Evolutionary conservation across 2,888 invertebrate species (phyloP), one percentile per base, ranked within the genome.

Genomic region (Aspidapion aeneum): DNA sequence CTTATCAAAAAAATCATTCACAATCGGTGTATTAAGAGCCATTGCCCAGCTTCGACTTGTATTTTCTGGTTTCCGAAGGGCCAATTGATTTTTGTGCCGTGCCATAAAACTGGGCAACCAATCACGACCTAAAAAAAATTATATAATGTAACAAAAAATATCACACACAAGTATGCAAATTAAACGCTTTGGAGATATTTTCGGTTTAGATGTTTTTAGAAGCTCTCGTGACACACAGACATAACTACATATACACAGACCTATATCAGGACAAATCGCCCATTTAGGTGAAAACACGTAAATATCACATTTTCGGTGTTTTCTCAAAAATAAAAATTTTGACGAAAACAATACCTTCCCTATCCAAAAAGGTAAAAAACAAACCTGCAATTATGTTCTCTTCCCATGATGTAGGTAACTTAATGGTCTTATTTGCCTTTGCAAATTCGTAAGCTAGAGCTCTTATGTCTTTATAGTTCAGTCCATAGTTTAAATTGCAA

Each of bases 31-130:
- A 59, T 71, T 75, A 55, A 76, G 74, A 18, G 64, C 70, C 17
- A 67, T 72, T 1, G 61, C 54, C 62, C 74, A 57, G 2, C 70
- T 70, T 57, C 68, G 58, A 61, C 72, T 73, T 1, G 71, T 73
- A 56, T 68, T 71, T 69, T 73, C 72, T 16, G 72, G 71, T 57
- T 72, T 73, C 20, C 70, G 50, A 1, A 73, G 55, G 5, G 50
- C 3, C 3, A 35, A 7, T 35, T 35, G 12, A 35, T 35, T 35
- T 3, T 35, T 3, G 3, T 35, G 35, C 55, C 62, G 18, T 12
- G 35, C 35, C 64, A 62, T 58, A 52, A 63, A 61, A 16, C 61
- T 16, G 61, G 57, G 51, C 69, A 21, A 22, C 70, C 66, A 57
- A 18, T 61, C 57, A 52, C 67, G 59, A 35, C 35, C 35, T 35